phyloP scores from a whole-genome alignment of 2,113 vertebrate species.

The Campylorhamphus procurvoides region DNA sequence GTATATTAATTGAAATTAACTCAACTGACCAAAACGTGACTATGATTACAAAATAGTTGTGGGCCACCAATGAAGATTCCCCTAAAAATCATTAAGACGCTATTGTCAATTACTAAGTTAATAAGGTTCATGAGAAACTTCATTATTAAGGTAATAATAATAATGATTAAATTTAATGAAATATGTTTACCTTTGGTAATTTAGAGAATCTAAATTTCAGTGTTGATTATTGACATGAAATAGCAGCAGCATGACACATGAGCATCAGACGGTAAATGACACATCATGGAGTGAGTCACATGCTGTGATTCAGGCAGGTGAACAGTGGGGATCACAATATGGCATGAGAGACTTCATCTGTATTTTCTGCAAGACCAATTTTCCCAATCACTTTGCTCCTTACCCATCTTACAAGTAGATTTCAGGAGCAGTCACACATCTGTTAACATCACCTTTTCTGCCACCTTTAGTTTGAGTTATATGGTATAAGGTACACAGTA shows the following conservation, averaged over 20 bases:
- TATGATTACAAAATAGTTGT: neutral
- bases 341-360: neutral
- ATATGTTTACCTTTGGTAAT: neutral
- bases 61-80: neutral
- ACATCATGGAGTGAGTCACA: neutral
- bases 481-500: neutral
- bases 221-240: neutral
- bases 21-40: constrained; percentile 23
- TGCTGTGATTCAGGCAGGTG: neutral
- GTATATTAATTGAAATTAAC: constrained; percentile 13
- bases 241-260: neutral
- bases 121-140: neutral
- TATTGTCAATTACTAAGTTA: neutral
- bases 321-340: neutral
- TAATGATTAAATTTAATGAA: neutral
- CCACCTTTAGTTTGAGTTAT: neutral
- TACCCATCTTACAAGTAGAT: neutral
- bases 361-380: neutral
- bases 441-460: neutral
- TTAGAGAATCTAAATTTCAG: neutral
- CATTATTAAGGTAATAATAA: neutral
- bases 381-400: neutral
- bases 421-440: neutral
- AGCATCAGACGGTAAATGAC: neutral
- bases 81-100: neutral